phyloP scores from a whole-genome alignment of 1,140 invertebrate species.

The Procambarus virginalis region DNA sequence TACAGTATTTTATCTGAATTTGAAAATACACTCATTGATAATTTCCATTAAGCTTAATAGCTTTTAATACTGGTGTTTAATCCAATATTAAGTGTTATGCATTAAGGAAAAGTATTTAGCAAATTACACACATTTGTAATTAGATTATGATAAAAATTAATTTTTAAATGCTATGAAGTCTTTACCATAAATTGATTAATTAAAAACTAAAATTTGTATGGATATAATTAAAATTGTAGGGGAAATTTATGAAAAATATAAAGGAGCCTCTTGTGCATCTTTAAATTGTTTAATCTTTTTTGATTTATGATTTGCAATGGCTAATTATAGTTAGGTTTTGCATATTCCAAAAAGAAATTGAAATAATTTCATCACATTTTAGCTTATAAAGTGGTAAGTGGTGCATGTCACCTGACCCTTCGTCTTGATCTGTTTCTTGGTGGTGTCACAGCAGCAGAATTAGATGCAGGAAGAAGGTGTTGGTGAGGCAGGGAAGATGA shows the following conservation, averaged over 20 bases:
- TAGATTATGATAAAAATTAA: not conserved
- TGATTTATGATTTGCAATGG: not conserved
- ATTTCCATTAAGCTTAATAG: not conserved
- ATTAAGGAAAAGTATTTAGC: not conserved
- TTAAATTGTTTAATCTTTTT: not conserved
- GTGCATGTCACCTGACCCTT: slow-evolving; percentile 49
- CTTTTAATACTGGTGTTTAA: not conserved
- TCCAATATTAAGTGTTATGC: not conserved
- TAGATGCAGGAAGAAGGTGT: not conserved
- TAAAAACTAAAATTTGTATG: not conserved
- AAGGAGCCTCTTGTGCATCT: not conserved
- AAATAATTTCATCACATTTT: not conserved
- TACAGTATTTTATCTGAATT: too few species aligned
- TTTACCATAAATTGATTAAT: not conserved
- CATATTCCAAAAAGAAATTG: not conserved
- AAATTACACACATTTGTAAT: not conserved
- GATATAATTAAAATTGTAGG: not conserved
- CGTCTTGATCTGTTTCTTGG: slow-evolving; percentile 37
- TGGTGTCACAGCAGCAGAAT: slow-evolving; percentile 15
- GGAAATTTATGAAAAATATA: not conserved
- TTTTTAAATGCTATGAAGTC: too few species aligned
- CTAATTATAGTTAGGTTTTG: not conserved
- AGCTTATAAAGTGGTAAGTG: slow-evolving; percentile 17
- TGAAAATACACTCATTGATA: too few species aligned
- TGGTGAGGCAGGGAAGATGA: slow-evolving; percentile 3